These are phyloP conservation scores for Petromus typicus DNA, from an alignment of 2,113 vertebrate species.

Conservation along the genomic window DNA sequence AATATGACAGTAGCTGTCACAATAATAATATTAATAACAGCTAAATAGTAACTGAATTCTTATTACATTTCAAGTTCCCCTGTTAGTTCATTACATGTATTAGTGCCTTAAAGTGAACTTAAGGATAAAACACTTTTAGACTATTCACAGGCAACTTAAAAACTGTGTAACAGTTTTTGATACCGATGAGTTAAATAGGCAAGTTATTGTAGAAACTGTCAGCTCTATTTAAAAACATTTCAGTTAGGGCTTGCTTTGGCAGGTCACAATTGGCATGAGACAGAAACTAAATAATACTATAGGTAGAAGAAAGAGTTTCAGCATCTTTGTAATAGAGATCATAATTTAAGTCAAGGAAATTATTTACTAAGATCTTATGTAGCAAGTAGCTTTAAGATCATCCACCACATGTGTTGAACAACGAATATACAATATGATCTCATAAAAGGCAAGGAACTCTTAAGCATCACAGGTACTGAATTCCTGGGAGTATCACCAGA, in stretches of 20 bases:
- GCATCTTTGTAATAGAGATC: background rate
- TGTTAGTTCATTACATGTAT: background rate
- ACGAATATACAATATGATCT: background rate
- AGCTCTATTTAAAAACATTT: background rate
- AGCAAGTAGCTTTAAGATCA: background rate
- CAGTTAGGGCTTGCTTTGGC: background rate
- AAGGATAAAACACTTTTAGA: background rate
- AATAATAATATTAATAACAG: background rate
- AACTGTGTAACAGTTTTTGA: background rate
- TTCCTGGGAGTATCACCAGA: background rate
- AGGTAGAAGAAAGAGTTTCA: background rate
- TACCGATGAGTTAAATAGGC: background rate
- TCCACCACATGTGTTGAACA: background rate
- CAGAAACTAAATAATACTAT: background rate
- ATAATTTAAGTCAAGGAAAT: conserved; percentile 10
- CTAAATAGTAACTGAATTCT: background rate
- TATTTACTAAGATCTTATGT: background rate
- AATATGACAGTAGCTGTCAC: background rate
- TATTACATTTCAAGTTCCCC: background rate
- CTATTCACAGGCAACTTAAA: background rate
- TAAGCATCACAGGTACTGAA: background rate
- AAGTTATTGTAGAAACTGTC: background rate
- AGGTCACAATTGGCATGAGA: background rate
- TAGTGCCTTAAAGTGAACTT: background rate
- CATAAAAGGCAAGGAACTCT: background rate